Conservation (phyloP, 2,888 invertebrate species). For the Tenthredo scrophulariae region DNA sequence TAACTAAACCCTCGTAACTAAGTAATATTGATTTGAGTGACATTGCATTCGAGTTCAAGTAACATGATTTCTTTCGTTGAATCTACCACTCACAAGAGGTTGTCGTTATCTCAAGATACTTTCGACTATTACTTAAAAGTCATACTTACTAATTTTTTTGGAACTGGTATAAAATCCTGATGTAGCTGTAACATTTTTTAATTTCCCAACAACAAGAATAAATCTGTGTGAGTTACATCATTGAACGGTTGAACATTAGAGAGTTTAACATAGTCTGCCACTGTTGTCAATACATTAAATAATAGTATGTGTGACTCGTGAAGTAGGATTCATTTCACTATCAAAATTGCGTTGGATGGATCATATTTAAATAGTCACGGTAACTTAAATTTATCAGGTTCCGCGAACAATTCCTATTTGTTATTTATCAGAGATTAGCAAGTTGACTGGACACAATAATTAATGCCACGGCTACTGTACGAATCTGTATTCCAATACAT, state of each 20-base stretch:
- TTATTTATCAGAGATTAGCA: neutral
- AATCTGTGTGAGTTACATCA: neutral
- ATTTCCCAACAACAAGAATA: conserved; percentile 10
- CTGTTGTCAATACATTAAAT: conserved; percentile 5
- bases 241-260: neutral
- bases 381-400: neutral
- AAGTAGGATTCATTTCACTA: neutral
- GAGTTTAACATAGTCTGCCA: neutral
- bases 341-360: conserved; percentile 9
- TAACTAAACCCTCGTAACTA: neutral
- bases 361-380: neutral
- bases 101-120: neutral
- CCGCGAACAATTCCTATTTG: neutral
- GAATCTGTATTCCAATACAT: neutral
- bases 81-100: neutral
- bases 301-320: neutral
- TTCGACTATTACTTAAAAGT: neutral
- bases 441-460: neutral
- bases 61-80: neutral
- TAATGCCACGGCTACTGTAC: neutral
- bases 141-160: neutral
- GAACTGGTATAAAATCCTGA: neutral
- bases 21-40: conserved; percentile 11
- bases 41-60: neutral
- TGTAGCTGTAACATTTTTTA: conserved; percentile 6